These are phyloP conservation scores for Sanderia malayensis DNA, from an alignment of 30 jellyfish, hydroid and myxozoan species.

Conservation along the genomic window DNA sequence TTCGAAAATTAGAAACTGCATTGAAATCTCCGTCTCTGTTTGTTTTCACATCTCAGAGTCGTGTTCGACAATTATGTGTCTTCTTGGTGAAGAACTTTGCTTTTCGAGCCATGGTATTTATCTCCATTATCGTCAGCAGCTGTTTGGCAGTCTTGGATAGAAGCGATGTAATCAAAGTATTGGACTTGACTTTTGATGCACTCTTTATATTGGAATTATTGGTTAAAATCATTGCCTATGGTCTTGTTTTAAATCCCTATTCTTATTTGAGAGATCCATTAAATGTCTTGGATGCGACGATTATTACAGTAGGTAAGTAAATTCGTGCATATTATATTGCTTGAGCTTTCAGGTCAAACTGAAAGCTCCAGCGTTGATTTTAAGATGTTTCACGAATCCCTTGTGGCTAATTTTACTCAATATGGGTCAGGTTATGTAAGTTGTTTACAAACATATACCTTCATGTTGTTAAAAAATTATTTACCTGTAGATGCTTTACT, in stretches of 20 bases:
- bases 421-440: too few relatives aligned
- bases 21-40: constrained; percentile 43
- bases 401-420: too few relatives aligned
- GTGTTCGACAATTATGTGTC: constrained; percentile 28
- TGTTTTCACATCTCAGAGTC: constrained; percentile 35
- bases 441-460: too few relatives aligned
- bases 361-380: too few relatives aligned
- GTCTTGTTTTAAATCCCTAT: constrained; percentile 49
- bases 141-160: not conserved
- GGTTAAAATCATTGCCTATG: constrained; percentile 65
- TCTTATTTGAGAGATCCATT: constrained; percentile 74
- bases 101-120: constrained; percentile 19
- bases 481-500: too few relatives aligned
- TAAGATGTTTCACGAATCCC: too few relatives aligned
- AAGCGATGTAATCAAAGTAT: not conserved
- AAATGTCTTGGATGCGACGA: constrained; percentile 59
- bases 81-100: constrained; percentile 26
- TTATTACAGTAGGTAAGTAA: constrained; percentile 30
- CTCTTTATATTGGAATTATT: constrained; percentile 60
- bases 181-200: constrained; percentile 18
- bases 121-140: constrained; percentile 57
- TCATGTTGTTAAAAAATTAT: too few relatives aligned
- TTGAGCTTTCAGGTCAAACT: too few relatives aligned
- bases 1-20: not conserved
- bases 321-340: not conserved